Evolutionary conservation across 2,888 invertebrate species (phyloP).

Genomic region (Scaptomyza caliginosa): DNA sequence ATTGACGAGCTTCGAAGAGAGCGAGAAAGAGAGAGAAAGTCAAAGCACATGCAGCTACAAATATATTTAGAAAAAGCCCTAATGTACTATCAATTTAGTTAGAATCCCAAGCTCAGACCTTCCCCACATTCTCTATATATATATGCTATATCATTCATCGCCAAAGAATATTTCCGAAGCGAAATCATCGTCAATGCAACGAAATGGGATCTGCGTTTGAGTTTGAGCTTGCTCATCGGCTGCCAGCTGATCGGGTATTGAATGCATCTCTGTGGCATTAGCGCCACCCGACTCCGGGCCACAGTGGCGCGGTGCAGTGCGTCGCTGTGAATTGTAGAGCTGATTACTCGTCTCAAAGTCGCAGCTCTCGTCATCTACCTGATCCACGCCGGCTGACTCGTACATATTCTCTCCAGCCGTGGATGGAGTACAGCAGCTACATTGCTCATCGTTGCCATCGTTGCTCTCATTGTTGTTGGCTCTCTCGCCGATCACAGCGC

Average conservation of each 20-base stretch:
- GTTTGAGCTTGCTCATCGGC: not conserved
- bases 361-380: constrained; percentile 27
- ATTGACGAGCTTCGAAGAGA: not conserved
- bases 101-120: not conserved
- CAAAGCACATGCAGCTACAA: not conserved
- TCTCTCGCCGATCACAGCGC: constrained; percentile 38
- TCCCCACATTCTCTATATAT: not conserved
- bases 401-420: not conserved
- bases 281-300: constrained; percentile 16
- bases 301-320: constrained; percentile 52
- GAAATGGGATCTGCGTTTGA: constrained; percentile 18
- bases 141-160: constrained; percentile 21
- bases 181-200: constrained; percentile 57
- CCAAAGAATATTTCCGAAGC: constrained; percentile 47
- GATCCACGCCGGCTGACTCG: constrained; percentile 10
- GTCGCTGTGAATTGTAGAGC: constrained; percentile 37
- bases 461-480: not conserved
- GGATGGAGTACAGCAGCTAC: constrained; percentile 2
- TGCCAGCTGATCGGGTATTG: not conserved
- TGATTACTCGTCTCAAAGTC: constrained; percentile 30
- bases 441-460: constrained; percentile 4
- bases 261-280: not conserved
- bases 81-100: constrained; percentile 8
- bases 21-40: not conserved
- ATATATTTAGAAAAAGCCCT: too few species aligned